Evolutionary conservation across 2,113 vertebrate species (phyloP), one percentile per base, ranked within the genome.

Genomic region (Melanotaenia duboulayi): DNA sequence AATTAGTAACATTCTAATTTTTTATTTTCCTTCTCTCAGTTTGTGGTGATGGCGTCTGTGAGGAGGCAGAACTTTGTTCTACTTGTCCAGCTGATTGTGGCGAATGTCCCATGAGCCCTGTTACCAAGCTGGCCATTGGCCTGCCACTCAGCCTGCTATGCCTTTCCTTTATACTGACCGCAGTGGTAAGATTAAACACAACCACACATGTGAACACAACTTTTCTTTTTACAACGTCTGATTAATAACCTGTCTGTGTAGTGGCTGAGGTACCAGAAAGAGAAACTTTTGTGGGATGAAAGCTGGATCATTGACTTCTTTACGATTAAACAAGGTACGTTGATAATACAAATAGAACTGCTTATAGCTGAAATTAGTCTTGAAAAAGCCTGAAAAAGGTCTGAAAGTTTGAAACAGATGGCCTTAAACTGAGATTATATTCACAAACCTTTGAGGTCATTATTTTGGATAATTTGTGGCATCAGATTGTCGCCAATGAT

Each of bases 241-340:
- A 35, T 1, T 7, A 9, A 35, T 35, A 35, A 32, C 57, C 4
- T 67, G 51, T 76, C 11, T 24, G 0, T 55, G 23, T 61, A 96
- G 95, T 96, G 92, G 92, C 91, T 97, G 83, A 88, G 93, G 44
- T 96, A 95, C 83, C 95, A 97, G 90, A 96, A 95, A 56, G 91
- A 95, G 90, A 97, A 94, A 83, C 89, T 96, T 76, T 79, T 97
- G 88, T 95, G 94, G 94, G 94, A 96, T 80, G 94, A 96, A 90
- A 96, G 94, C 82, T 97, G 94, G 94, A 94, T 96, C 89, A 95
- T 96, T 52, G 93, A 95, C 74, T 96, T 95, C 63, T 74, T 25
- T 17, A 72, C 85, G 4, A 95, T 96, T 23, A 95, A 96, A 92
- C 93, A 95, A 93, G 93, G 94, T 42, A 42, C 32, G 6, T 28